Evolutionary conservation across 2,113 vertebrate species (phyloP).

Genomic region (Pedetes capensis): DNA sequence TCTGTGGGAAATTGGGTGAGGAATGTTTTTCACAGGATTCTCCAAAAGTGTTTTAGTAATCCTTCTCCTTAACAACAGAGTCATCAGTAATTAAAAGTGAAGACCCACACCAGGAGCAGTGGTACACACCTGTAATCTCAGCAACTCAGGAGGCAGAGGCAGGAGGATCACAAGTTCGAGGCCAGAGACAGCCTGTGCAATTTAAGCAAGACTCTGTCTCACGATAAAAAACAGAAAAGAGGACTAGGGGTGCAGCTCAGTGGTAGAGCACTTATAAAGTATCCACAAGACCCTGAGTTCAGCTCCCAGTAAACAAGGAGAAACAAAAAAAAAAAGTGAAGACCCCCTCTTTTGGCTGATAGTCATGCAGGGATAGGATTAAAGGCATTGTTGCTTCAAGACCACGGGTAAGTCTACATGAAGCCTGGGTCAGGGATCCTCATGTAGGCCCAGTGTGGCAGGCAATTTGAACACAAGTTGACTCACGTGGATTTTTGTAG

Average conservation of each 20-base stretch:
- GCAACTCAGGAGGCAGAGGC: no score
- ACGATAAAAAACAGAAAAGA: no score
- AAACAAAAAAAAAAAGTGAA: not conserved
- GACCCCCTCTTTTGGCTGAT: not conserved
- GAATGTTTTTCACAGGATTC: not conserved
- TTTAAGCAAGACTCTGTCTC: no score
- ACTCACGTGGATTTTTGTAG: conserved; percentile 32
- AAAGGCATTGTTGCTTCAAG: not conserved
- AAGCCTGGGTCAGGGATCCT: not conserved
- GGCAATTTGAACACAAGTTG: not conserved
- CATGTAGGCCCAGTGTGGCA: not conserved
- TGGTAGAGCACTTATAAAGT: no score
- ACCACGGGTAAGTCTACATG: fast-evolving
- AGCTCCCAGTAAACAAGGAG: no score
- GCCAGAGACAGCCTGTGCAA: no score
- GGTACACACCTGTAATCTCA: no score
- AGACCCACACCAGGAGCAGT: no score
- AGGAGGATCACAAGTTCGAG: no score
- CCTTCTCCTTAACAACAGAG: not conserved
- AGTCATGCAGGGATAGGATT: not conserved
- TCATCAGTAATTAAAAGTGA: not conserved
- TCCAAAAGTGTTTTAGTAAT: not conserved
- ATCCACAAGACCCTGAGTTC: no score
- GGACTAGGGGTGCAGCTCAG: no score
- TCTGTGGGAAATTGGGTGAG: not conserved